Evolutionary conservation across 2,797 vertebrate genomes (phyloP).

Genomic region (Pachyuromys duprasi): DNA sequence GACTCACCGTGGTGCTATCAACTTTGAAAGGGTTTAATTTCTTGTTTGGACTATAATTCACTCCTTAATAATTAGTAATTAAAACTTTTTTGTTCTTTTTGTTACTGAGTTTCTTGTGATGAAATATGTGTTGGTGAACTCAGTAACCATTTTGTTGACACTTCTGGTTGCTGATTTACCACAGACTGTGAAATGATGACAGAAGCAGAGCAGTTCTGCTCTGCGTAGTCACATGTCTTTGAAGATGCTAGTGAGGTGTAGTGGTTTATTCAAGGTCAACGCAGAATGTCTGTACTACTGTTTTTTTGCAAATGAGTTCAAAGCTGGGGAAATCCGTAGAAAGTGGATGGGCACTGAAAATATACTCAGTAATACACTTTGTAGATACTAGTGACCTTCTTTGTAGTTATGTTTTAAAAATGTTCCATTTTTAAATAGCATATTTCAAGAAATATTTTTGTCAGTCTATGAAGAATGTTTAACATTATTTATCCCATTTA

Average conservation of each 20-base stretch:
- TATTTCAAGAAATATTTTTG: constrained; percentile 63
- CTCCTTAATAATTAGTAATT: constrained; percentile 78
- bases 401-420: constrained; percentile 70
- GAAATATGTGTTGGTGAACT: constrained; percentile 87
- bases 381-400: neutral
- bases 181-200: constrained; percentile 87
- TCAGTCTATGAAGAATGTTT: constrained; percentile 64
- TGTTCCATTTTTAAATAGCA: constrained; percentile 38
- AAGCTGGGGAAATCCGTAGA: constrained; percentile 71
- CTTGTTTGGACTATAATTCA: constrained; percentile 66
- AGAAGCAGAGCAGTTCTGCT: constrained; percentile 86
- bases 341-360: constrained; percentile 67
- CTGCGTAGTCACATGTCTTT: constrained; percentile 83
- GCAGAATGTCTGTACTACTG: constrained; percentile 85
- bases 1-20: neutral
- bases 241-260: constrained; percentile 84
- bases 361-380: constrained; percentile 57
- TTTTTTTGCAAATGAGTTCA: constrained; percentile 82
- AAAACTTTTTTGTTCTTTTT: constrained; percentile 76
- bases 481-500: constrained; percentile 35
- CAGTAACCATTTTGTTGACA: constrained; percentile 87
- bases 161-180: constrained; percentile 87
- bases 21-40: constrained; percentile 73
- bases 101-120: constrained; percentile 83
- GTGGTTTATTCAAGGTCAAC: constrained; percentile 85